Base-by-base conservation (phyloP, 2,113 vertebrate genomes). In the Murina feae region DNA sequence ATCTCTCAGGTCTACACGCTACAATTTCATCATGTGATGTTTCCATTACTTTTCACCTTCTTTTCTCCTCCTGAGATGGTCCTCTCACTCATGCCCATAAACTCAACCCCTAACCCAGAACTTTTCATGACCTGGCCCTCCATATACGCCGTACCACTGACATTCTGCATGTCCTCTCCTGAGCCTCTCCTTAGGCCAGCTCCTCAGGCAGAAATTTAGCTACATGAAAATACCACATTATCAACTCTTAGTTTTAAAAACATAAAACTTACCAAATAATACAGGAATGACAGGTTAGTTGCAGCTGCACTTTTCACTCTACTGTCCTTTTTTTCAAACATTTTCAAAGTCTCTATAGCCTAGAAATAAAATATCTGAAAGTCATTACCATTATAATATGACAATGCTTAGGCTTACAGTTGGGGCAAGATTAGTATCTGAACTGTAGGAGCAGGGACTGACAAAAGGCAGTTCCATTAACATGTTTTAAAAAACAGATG, bases 281-380 rank as follows among this genome's bases (percentile, higher is more conserved):
- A 99, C 65, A 99, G 98, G 98, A 99, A 99, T 3, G 99, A 99
- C 60, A 99, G 99, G 95, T 99, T 99, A 94, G 99, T 99, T 86
- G 99, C 99, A 94, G 99, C 99, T 88, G 99, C 99, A 82, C 99
- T 99, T 97, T 99, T 99, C 76, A 99, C 99, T 97, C 99, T 98
- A 97, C 99, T 99, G 92, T 99, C 99, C 91, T 99, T 99, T 97
- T 99, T 99, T 97, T 99, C 99, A 98, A 99, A 99, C 78, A 98
- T 99, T 98, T 99, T 99, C 96, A 99, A 97, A 3, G 99, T 99
- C 93, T 99, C 99, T 75, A 99, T 98, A 58, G 99, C 99, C 99
- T 99, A 96, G 37, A 98, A 98, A 53, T 60, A 91, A 96, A 97
- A 94, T 78, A 94, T 25, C 60, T 96, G 87, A 35, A 93, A 89